Conservation (phyloP, 2,888 invertebrate species). For the Ophonus ardosiacus region DNA sequence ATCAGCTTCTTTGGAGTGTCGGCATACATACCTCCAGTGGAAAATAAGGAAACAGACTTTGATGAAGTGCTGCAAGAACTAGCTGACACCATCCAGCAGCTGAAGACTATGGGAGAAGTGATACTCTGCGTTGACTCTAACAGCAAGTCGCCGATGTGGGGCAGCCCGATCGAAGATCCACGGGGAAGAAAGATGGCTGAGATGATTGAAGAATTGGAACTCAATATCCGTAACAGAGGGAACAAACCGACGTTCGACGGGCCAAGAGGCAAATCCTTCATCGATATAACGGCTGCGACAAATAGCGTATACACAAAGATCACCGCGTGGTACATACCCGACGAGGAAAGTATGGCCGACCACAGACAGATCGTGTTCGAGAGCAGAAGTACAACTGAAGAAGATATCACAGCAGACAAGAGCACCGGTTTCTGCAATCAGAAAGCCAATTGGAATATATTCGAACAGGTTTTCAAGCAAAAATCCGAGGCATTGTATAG, state of each 20-base stretch:
- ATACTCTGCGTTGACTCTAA: conserved; percentile 36
- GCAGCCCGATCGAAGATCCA: conserved; percentile 21
- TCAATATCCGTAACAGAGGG: conserved; percentile 27
- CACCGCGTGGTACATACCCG: conserved; percentile 26
- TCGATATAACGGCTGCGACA: conserved; percentile 24
- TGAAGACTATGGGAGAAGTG: conserved; percentile 6
- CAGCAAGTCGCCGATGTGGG: conserved; percentile 50
- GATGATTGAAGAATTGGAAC: neutral
- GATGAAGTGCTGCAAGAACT: neutral
- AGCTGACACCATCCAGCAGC: neutral
- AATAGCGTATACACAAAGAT: neutral
- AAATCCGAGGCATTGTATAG: neutral
- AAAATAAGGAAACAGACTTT: conserved; percentile 11
- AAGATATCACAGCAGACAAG: neutral
- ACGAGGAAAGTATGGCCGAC: conserved; percentile 9
- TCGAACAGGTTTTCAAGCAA: neutral
- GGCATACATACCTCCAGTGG: conserved; percentile 20
- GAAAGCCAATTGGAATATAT: conserved; percentile 28
- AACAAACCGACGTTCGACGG: conserved; percentile 33
- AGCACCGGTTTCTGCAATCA: conserved; percentile 8
- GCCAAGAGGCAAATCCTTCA: conserved; percentile 23
- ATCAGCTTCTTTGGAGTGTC: conserved; percentile 24
- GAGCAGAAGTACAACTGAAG: conserved; percentile 1
- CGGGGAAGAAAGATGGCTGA: neutral
- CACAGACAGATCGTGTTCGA: conserved; percentile 23